These are phyloP conservation scores for Lepidocolaptes lacrymiger DNA, from an alignment of 2,797 vertebrate species.

Conservation along the genomic window DNA sequence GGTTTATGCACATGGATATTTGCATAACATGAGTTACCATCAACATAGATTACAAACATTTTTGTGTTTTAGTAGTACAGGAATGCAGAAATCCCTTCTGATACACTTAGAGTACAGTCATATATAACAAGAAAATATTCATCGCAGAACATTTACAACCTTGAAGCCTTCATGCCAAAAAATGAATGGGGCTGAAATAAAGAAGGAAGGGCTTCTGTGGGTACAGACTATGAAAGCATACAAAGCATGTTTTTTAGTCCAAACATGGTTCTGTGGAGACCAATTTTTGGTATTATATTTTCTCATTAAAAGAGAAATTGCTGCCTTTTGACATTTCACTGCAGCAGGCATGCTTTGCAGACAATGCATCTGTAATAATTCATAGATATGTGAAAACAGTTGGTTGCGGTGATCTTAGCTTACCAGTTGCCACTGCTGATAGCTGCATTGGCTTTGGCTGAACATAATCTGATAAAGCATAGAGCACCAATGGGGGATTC, in stretches of 20 bases:
- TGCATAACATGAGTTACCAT: background rate
- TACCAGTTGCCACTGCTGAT: background rate
- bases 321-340: background rate
- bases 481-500: background rate
- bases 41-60: background rate
- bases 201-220: background rate
- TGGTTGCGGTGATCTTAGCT: background rate
- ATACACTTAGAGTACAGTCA: background rate
- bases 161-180: background rate
- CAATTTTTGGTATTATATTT: background rate
- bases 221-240: background rate
- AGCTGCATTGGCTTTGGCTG: background rate
- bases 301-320: background rate
- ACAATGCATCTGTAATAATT: background rate
- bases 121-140: background rate
- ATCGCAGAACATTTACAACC: background rate
- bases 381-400: background rate
- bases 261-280: background rate
- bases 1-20: background rate
- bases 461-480: background rate
- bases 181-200: background rate
- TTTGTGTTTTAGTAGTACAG: background rate
- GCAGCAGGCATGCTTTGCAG: background rate
- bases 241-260: background rate
- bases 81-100: background rate